Base-by-base conservation (phyloP, 37 sponge, comb jelly and placozoan genomes). In the Bolinopsis microptera region DNA sequence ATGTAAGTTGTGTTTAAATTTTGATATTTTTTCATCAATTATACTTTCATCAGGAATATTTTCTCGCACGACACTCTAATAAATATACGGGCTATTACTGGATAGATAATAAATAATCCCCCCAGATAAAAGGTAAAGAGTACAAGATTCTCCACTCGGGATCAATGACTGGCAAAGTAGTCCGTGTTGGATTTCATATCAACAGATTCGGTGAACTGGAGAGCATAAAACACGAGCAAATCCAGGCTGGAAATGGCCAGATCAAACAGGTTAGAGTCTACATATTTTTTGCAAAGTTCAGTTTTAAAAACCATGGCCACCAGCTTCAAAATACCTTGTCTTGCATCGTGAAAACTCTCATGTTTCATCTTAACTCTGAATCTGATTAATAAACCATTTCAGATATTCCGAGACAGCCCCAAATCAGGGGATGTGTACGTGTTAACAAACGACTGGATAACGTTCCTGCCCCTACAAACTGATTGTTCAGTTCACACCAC, bases 391-490 rank as follows among this genome's bases (percentile, higher is more conserved):
- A n/a, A n/a, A n/a, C n/a, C n/a, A 48, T 13, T 41, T 24, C 61
- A 86, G 90, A 86, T 86, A 41, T 39, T 86, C 41, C 41, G 90
- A 5, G 61, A 86, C 30, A 41, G 16, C 27, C 39, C 90, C 3
- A 38, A 86, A 24, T 39, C 90, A 2, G 90, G 90, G 2, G 90
- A 86, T 24, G 2, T 86, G 0, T 86, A 86, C 31, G 90, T 86
- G 0, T n/a, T 86, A 27, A 38, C 90, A 39, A 86, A 86, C 61
- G 90, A 86, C 90, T 86, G 90, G 90, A 86, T 86, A 13, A 86
- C 90, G 3, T 40, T 39, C 40, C 30, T 86, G n/a, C 90, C 90
- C 61, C 41, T 86, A 2, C 37, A 8, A 39, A 86, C 90, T 2
- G 90, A 86, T 48, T 86, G 90, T 27, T 86, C 90, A 0, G 90